phyloP scores from a whole-genome alignment of 2,888 invertebrate genomes.

The Gari tellinella region DNA sequence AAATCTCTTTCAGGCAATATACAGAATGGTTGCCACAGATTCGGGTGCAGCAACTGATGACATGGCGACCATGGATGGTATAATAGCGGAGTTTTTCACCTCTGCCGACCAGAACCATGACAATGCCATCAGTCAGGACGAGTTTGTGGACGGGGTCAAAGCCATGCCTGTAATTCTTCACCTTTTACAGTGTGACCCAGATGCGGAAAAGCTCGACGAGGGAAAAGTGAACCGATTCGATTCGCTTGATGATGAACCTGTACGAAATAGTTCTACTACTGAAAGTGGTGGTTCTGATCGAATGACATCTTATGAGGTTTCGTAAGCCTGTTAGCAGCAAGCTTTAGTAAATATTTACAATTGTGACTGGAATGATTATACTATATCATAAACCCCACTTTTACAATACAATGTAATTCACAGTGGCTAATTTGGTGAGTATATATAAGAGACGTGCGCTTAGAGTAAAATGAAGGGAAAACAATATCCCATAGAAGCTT shows the following conservation, averaged over 20 bases:
- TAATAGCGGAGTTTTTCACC: conserved; percentile 50
- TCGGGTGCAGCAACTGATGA: conserved; percentile 16
- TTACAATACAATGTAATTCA: too few relatives aligned
- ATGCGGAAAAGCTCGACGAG: conserved; percentile 3
- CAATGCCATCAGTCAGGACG: conserved; percentile 57
- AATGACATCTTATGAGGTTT: too few relatives aligned
- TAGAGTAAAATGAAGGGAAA: too few relatives aligned
- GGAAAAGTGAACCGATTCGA: conserved; percentile 5
- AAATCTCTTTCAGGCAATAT: conserved; percentile 61
- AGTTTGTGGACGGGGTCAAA: conserved; percentile 57
- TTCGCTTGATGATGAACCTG: background rate
- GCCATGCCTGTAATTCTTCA: conserved; percentile 55
- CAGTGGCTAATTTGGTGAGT: too few relatives aligned
- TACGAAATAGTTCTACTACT: too few relatives aligned
- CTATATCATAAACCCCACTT: too few relatives aligned
- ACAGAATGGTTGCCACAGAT: conserved; percentile 55
- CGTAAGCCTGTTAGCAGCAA: too few relatives aligned
- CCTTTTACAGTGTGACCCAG: conserved; percentile 52
- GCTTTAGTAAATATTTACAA: too few relatives aligned
- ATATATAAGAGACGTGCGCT: too few relatives aligned
- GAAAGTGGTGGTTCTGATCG: too few relatives aligned
- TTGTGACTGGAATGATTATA: too few relatives aligned
- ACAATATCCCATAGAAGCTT: too few relatives aligned
- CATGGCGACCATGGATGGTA: conserved; percentile 29
- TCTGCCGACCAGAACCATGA: conserved; percentile 58